Evolutionary conservation across 2,797 vertebrate genomes (phyloP).

Genomic region (Neoniphon sammara): DNA sequence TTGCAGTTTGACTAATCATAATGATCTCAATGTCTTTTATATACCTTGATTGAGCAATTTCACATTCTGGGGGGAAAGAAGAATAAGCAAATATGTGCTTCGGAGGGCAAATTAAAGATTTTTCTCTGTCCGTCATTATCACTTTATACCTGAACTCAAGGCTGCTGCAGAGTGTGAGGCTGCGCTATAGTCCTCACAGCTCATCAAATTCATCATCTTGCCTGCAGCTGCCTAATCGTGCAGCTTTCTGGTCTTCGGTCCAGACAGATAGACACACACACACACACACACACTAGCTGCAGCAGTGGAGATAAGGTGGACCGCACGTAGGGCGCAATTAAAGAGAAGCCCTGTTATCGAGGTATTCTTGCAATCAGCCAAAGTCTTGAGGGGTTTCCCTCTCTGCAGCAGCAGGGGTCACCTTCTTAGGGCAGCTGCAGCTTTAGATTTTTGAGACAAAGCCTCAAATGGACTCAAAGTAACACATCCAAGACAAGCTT

Average conservation of each 20-base stretch:
- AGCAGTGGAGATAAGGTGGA: constrained; percentile 80
- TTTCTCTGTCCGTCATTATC: constrained; percentile 69
- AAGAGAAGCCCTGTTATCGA: constrained; percentile 78
- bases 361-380: constrained; percentile 74
- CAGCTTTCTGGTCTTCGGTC: constrained; percentile 63
- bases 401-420: constrained; percentile 66
- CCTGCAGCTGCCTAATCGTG: constrained; percentile 75
- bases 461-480: constrained; percentile 50
- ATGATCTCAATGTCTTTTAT: constrained; percentile 60
- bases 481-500: constrained; percentile 46
- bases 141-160: constrained; percentile 72
- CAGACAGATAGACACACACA: constrained; percentile 59
- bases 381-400: constrained; percentile 76
- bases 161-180: constrained; percentile 66
- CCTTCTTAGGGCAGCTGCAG: constrained; percentile 57
- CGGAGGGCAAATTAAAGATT: constrained; percentile 74
- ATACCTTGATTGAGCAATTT: constrained; percentile 73
- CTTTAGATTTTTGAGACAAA: constrained; percentile 59
- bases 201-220: constrained; percentile 81
- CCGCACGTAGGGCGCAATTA: constrained; percentile 80
- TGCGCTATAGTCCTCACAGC: constrained; percentile 69
- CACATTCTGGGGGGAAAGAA: constrained; percentile 63
- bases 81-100: constrained; percentile 68
- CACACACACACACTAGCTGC: constrained; percentile 73
- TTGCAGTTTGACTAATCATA: constrained; percentile 54